These are phyloP conservation scores for Actinopyga echinites DNA, from an alignment of 53 echinoderm and acorn worm species.

Conservation along the genomic window DNA sequence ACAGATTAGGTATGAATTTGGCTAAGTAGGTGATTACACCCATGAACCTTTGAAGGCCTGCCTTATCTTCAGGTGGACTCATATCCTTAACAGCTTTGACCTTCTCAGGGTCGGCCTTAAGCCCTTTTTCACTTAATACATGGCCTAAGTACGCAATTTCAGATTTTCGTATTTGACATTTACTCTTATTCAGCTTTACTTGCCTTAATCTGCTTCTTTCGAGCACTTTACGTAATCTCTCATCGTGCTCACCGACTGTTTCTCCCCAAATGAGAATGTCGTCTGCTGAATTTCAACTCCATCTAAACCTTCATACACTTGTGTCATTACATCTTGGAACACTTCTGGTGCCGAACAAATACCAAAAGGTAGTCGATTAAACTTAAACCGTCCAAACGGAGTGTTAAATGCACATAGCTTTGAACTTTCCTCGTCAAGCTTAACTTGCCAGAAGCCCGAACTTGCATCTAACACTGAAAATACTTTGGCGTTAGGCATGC, in stretches of 20 bases:
- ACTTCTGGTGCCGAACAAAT: slow-evolving; percentile 34
- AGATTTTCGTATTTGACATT: slow-evolving; percentile 7
- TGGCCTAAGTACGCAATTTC: slow-evolving; percentile 12
- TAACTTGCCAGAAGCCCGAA: background rate
- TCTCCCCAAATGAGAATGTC: slow-evolving; percentile 48
- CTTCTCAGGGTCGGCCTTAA: slow-evolving; percentile 22
- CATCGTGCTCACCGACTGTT: background rate
- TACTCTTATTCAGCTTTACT: slow-evolving; percentile 2
- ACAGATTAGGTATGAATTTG: slow-evolving; percentile 21
- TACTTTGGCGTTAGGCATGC: background rate
- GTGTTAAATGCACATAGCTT: slow-evolving; percentile 43
- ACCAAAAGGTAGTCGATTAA: slow-evolving; percentile 41
- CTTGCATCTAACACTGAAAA: slow-evolving; percentile 11
- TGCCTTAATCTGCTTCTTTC: background rate
- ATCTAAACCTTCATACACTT: slow-evolving; percentile 9
- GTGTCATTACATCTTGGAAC: background rate
- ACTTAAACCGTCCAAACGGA: slow-evolving; percentile 42
- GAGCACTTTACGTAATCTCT: background rate
- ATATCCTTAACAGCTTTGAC: slow-evolving; percentile 21
- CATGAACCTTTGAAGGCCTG: slow-evolving; percentile 33
- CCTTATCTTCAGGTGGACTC: slow-evolving; percentile 43
- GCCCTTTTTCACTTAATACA: background rate
- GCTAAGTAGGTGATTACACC: slow-evolving; percentile 11
- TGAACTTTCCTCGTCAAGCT: background rate
- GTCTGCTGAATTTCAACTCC: slow-evolving; percentile 38